These are phyloP conservation scores for Drosophila nasuta DNA, from an alignment of 1,140 invertebrate genomes.

Conservation along the genomic window DNA sequence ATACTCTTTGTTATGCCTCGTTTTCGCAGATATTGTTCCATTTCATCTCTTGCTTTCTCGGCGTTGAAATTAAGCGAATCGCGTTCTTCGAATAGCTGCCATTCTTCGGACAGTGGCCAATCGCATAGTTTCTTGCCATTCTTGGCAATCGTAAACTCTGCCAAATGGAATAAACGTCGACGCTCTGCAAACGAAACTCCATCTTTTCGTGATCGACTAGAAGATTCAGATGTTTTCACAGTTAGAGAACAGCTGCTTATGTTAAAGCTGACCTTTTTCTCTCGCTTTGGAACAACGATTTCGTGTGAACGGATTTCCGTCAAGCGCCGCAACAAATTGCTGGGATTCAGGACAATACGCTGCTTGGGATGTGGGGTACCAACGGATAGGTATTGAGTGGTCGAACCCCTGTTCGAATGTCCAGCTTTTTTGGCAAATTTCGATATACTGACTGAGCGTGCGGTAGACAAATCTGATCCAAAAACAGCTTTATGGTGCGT, in stretches of 20 bases:
- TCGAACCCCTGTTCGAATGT: not conserved
- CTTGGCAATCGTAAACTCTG: conserved; percentile 41
- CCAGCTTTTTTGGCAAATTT: not conserved
- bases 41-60: not conserved
- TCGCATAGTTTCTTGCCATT: conserved; percentile 42
- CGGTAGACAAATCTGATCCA: no score
- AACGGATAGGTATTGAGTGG: not conserved
- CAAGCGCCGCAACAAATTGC: not conserved
- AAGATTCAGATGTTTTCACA: no score
- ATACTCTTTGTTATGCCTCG: not conserved
- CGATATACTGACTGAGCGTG: no score
- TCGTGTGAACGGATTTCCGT: not conserved
- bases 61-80: not conserved
- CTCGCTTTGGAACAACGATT: not conserved
- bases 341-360: not conserved
- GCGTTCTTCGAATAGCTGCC: no score
- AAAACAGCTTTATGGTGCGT: no score
- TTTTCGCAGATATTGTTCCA: not conserved
- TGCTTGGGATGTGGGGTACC: conserved; percentile 31
- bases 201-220: no score
- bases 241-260: not conserved
- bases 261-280: not conserved
- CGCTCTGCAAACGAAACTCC: conserved; percentile 21
- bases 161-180: conserved; percentile 8
- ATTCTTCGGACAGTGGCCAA: not conserved